Conservation (phyloP, 2,113 vertebrate species). For the Sialia sialis region DNA sequence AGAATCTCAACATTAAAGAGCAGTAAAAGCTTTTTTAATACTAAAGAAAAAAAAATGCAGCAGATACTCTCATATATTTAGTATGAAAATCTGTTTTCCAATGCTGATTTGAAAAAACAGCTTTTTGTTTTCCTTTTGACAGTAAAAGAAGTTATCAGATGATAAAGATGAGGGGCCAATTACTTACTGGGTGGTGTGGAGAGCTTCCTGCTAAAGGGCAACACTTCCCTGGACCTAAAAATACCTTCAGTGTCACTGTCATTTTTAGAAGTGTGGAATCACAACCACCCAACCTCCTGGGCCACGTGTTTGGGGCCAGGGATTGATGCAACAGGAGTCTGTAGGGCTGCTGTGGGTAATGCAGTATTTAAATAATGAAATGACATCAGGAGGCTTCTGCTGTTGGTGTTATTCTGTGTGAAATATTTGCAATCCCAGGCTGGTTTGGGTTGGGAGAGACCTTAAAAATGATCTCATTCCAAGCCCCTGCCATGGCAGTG, state of each 20-base stretch:
- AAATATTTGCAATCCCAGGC: background rate
- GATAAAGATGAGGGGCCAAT: background rate
- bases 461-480: background rate
- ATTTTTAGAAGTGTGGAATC: constrained; percentile 25
- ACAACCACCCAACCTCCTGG: background rate
- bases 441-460: background rate
- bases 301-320: background rate
- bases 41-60: background rate
- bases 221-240: background rate
- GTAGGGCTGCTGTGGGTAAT: background rate
- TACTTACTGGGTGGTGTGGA: background rate
- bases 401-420: fast-evolving
- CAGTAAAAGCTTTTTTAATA: background rate
- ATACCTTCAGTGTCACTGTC: background rate
- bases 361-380: fast-evolving
- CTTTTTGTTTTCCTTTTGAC: background rate
- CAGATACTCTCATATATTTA: background rate
- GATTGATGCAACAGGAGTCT: background rate
- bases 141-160: background rate
- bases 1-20: background rate
- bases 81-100: background rate
- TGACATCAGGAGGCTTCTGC: background rate
- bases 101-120: background rate
- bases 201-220: constrained; percentile 8
- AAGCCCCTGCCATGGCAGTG: background rate